phyloP scores from a whole-genome alignment of 2,888 invertebrate species.

The Agrochola macilenta region DNA sequence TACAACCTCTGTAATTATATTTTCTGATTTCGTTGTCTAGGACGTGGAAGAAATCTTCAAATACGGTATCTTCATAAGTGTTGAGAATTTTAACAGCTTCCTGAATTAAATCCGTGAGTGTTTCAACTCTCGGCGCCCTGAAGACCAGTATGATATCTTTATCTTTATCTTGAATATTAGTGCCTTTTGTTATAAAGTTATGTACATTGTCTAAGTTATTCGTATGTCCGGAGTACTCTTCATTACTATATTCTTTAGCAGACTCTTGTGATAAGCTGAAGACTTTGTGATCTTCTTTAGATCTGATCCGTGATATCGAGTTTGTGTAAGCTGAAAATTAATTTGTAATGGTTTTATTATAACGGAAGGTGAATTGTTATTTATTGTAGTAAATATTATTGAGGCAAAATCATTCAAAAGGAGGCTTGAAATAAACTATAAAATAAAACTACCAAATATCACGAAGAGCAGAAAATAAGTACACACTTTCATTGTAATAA shows the following conservation, averaged over 20 bases:
- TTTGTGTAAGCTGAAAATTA: conserved; percentile 17
- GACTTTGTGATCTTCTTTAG: background rate
- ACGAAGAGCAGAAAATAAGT: conserved; percentile 27
- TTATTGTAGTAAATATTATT: background rate
- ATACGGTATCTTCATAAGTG: conserved; percentile 70
- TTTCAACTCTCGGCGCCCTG: conserved; percentile 1
- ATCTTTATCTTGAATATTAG: background rate
- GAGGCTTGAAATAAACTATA: background rate
- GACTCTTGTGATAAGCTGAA: background rate
- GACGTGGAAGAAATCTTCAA: conserved; percentile 68
- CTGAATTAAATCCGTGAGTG: conserved; percentile 75
- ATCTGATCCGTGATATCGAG: background rate
- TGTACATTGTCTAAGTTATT: background rate
- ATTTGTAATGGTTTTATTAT: background rate
- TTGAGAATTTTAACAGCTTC: conserved; percentile 64
- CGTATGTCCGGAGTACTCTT: background rate
- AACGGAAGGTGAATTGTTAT: background rate
- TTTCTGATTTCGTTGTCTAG: conserved; percentile 72
- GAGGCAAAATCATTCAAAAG: background rate
- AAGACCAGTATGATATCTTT: background rate
- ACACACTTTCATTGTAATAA: conserved; percentile 42
- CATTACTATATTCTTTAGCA: background rate
- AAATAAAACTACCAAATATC: conserved; percentile 28
- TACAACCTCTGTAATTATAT: conserved; percentile 72
- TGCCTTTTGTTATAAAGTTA: background rate